Evolutionary conservation across 1,140 invertebrate genomes (phyloP).

Genomic region (Prorops nasuta): DNA sequence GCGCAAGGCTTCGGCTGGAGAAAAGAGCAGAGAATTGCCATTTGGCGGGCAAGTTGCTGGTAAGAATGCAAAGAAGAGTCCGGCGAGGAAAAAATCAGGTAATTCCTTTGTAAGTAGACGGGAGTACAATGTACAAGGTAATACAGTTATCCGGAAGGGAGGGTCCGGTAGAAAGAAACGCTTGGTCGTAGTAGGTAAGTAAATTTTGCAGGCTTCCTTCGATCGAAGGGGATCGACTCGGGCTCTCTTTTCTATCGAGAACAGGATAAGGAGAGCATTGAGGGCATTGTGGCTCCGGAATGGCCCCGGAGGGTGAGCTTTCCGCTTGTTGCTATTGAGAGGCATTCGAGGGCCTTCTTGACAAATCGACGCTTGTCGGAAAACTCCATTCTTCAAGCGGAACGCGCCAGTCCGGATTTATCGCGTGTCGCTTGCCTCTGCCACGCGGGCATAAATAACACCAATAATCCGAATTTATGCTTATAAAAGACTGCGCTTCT

Average conservation of each 20-base stretch:
- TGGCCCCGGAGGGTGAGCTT: conserved; percentile 39
- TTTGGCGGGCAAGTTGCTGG: no score
- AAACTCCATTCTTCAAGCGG: conserved; percentile 44
- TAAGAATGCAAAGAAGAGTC: no score
- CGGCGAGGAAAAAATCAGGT: conserved; percentile 13
- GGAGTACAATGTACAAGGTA: conserved; percentile 29
- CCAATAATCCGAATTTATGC: conserved; percentile 43
- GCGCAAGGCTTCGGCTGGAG: no score
- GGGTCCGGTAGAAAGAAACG: neutral
- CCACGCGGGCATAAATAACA: conserved; percentile 37
- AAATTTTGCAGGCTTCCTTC: conserved; percentile 48
- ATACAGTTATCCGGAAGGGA: conserved; percentile 41
- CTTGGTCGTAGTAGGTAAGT: conserved; percentile 41
- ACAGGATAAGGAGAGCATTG: conserved; percentile 38
- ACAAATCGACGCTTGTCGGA: conserved; percentile 53
- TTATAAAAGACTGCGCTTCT: conserved; percentile 8
- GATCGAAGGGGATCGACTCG: conserved; percentile 12
- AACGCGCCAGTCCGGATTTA: conserved; percentile 40
- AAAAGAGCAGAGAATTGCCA: no score
- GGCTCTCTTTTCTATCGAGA: conserved; percentile 15
- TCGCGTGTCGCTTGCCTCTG: conserved; percentile 36
- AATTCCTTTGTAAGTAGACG: conserved; percentile 7
- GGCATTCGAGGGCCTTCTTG: conserved; percentile 49
- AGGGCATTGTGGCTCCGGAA: conserved; percentile 41
- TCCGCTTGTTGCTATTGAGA: conserved; percentile 51